Conservation (phyloP, 1,140 invertebrate species). For the Battus philenor region DNA sequence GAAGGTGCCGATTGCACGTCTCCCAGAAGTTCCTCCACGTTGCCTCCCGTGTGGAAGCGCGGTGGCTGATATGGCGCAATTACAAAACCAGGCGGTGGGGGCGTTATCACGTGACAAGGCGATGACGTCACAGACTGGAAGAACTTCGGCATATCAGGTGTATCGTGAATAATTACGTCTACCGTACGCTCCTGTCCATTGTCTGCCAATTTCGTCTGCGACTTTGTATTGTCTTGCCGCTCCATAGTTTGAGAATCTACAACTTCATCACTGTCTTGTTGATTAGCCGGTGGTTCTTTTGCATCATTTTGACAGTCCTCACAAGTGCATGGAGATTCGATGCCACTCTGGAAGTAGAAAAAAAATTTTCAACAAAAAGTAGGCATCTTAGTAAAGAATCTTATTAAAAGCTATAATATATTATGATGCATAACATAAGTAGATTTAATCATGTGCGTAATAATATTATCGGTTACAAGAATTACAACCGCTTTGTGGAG, state of each 20-base stretch:
- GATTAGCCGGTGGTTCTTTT: slow-evolving; percentile 19
- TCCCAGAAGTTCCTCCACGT: slow-evolving; percentile 65
- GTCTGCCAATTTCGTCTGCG: slow-evolving; percentile 24
- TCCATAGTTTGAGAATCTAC: slow-evolving; percentile 27
- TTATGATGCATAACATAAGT: not conserved
- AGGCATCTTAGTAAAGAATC: slow-evolving; percentile 6
- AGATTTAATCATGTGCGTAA: not conserved
- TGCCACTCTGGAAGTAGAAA: slow-evolving; percentile 56
- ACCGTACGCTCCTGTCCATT: slow-evolving; percentile 47
- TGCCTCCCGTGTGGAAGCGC: slow-evolving; percentile 65
- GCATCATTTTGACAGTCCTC: slow-evolving; percentile 59
- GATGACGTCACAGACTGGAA: slow-evolving; percentile 59
- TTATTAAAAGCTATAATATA: slow-evolving; percentile 8
- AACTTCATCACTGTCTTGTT: slow-evolving; percentile 21
- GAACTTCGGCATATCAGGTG: slow-evolving; percentile 52
- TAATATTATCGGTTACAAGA: not conserved
- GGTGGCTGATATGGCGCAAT: slow-evolving; percentile 54
- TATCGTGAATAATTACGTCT: slow-evolving; percentile 62
- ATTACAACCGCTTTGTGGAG: not conserved
- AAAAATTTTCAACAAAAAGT: slow-evolving; percentile 5
- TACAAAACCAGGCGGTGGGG: slow-evolving; percentile 61
- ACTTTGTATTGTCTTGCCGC: slow-evolving; percentile 32
- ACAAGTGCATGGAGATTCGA: slow-evolving; percentile 58
- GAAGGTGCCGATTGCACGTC: slow-evolving; percentile 56
- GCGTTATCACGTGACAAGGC: slow-evolving; percentile 46